Base-by-base conservation (phyloP, 2,888 invertebrate genomes). In the Melieria omissa region DNA sequence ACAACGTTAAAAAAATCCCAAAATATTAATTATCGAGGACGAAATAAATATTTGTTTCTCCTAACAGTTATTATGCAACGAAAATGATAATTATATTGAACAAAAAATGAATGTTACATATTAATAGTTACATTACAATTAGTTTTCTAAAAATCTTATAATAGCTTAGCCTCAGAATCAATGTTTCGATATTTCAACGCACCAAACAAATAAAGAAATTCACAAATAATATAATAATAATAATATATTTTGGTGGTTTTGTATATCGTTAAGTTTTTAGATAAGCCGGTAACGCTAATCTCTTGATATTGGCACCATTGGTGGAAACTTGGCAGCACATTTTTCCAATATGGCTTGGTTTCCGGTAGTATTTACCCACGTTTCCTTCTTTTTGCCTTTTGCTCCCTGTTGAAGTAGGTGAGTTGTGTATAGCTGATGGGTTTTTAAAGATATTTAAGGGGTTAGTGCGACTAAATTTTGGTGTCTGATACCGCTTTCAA, bases 381-480 rank as follows among this genome's bases (percentile, higher is more conserved):
- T 64, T 47, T 73, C 76, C 77, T 80, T 75, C 80, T 78, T 80
- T 80, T 79, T 76, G 71, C 79, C 76, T 78, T 76, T 76, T 79
- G 78, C 74, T 73, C 76, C 76, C 73, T 76, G 73, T 76, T 65
- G 74, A 71, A 57, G 54, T 73, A 80, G 80, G 79, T 79, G 76
- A 77, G 79, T 79, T 57, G 54, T 46, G 9, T 55, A 8, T 65
- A 44, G 5, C 9, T 57, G 6, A 6, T 16, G 9, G 29, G 10
- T 42, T 63, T 62, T 42, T 16, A n/a, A 12, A 57, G 9, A 57
- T 4, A n/a, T 55, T 55, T 55, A 8, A 49, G 49, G 49, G 12
- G 8, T 49, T 52, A n/a, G 52, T 52, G 52, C 9, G 14, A 52
- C 5, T 5, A 52, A 52, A 1, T n/a, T n/a, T 52, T 8, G 14